Percentiles rank a stretch among this genome's conserved stretches.
phyloP scores from a whole-genome alignment of 1,140 invertebrate genomes.

The Sinella curviseta region DNA sequence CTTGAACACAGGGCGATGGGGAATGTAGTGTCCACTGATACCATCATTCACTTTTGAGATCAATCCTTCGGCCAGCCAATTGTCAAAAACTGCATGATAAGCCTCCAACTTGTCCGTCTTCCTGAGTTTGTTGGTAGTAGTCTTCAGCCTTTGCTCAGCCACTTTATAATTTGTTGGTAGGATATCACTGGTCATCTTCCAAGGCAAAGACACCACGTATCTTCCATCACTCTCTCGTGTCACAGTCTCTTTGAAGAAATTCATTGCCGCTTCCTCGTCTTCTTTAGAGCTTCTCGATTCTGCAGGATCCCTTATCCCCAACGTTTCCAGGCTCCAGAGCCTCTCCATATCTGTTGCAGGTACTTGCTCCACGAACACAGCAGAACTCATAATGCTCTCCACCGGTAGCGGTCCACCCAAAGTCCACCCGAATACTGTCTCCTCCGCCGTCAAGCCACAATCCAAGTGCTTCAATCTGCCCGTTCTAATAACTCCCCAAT shows the following conservation, averaged over 20 bases:
- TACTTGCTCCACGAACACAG: not conserved
- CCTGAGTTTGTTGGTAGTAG: not conserved
- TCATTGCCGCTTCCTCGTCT: constrained; percentile 17
- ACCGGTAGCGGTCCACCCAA: constrained; percentile 50
- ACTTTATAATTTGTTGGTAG: not conserved
- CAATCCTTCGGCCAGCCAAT: constrained; percentile 33
- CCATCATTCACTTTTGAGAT: constrained; percentile 42
- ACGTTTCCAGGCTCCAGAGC: constrained; percentile 54
- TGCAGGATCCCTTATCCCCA: constrained; percentile 41
- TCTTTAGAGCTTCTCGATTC: constrained; percentile 35
- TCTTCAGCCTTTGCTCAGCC: not conserved
- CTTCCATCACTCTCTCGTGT: not conserved
- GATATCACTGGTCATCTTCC: not conserved
- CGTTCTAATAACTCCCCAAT: constrained; percentile 38
- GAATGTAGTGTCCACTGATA: not conserved
- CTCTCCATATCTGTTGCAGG: constrained; percentile 29
- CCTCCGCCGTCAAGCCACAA: constrained; percentile 51
- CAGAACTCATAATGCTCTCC: constrained; percentile 6
- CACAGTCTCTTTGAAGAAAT: constrained; percentile 39
- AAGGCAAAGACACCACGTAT: not conserved
- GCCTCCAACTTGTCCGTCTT: not conserved
- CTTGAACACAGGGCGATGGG: constrained; percentile 3
- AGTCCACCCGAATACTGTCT: constrained; percentile 53
- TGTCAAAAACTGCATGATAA: constrained; percentile 36
- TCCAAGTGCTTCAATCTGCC: constrained; percentile 47